phyloP scores from a whole-genome alignment of 2,888 invertebrate genomes.

The Phragmatobia fuliginosa region DNA sequence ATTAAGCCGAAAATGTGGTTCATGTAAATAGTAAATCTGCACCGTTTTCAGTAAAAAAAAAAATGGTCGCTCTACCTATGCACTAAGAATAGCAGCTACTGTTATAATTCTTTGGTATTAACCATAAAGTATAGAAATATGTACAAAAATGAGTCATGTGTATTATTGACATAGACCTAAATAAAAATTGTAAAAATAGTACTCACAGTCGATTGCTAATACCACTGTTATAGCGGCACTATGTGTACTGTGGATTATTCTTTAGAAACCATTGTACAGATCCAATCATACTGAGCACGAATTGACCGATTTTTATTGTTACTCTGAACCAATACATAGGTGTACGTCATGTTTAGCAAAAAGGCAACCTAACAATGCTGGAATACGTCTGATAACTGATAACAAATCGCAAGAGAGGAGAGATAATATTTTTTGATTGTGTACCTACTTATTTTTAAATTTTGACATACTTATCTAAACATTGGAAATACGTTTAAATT shows the following conservation, averaged over 20 bases:
- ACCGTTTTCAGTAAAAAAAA: not conserved
- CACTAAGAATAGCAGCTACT: not conserved
- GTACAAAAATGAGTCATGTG: not conserved
- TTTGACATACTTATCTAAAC: conserved; percentile 6
- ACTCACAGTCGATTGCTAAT: conserved; percentile 36
- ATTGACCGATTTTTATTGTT: conserved; percentile 23
- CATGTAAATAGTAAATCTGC: no score
- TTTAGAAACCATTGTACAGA: conserved; percentile 22
- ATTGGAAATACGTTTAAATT: conserved; percentile 7
- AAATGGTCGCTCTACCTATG: not conserved
- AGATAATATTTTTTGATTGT: conserved; percentile 42
- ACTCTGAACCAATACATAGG: conserved; percentile 27
- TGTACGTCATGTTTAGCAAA: conserved; percentile 34
- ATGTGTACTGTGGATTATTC: conserved; percentile 19
- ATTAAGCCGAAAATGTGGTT: no score
- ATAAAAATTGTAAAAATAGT: conserved; percentile 38
- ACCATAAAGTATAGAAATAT: not conserved
- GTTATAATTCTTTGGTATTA: not conserved
- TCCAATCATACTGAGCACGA: conserved; percentile 13
- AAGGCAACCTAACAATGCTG: conserved; percentile 45
- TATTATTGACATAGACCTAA: conserved; percentile 9
- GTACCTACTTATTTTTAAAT: conserved; percentile 3
- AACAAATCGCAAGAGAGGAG: conserved; percentile 44
- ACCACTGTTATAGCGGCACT: conserved; percentile 32
- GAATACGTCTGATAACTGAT: conserved; percentile 50